Evolutionary conservation across 2,888 invertebrate genomes (phyloP).

Genomic region (Amorpha juglandis): DNA sequence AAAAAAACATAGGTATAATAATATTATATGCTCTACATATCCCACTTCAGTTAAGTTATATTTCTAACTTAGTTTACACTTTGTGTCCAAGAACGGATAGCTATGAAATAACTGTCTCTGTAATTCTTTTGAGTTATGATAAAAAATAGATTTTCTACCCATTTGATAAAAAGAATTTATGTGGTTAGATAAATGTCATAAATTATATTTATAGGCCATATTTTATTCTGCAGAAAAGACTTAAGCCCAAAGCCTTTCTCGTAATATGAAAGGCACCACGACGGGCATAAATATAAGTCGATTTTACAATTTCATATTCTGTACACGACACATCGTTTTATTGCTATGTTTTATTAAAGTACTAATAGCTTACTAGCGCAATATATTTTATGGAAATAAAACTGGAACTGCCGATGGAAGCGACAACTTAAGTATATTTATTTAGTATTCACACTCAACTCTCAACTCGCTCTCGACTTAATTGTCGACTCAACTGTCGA

Average conservation of each 20-base stretch:
- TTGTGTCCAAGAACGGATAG: too few species aligned
- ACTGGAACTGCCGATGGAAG: too few species aligned
- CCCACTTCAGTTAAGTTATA: too few species aligned
- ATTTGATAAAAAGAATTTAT: constrained; percentile 10
- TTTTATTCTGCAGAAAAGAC: not conserved
- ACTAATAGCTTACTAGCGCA: not conserved
- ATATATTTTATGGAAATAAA: too few species aligned
- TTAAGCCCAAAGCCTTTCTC: not conserved
- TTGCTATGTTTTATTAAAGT: not conserved
- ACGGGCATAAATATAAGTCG: not conserved
- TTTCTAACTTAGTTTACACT: too few species aligned
- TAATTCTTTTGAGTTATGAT: not conserved
- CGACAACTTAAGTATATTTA: too few species aligned
- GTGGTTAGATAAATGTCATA: not conserved
- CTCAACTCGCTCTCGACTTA: too few species aligned
- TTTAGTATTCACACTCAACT: too few species aligned
- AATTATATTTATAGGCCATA: constrained; percentile 8
- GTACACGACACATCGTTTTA: not conserved
- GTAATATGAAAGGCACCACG: not conserved
- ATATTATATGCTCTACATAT: too few species aligned
- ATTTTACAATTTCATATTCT: not conserved
- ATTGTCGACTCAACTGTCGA: too few species aligned
- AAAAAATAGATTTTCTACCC: not conserved
- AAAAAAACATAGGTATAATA: too few species aligned
- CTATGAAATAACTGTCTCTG: not conserved